Evolutionary conservation across 2,888 invertebrate species (phyloP).

Genomic region (Chrysomela aeneicollis): DNA sequence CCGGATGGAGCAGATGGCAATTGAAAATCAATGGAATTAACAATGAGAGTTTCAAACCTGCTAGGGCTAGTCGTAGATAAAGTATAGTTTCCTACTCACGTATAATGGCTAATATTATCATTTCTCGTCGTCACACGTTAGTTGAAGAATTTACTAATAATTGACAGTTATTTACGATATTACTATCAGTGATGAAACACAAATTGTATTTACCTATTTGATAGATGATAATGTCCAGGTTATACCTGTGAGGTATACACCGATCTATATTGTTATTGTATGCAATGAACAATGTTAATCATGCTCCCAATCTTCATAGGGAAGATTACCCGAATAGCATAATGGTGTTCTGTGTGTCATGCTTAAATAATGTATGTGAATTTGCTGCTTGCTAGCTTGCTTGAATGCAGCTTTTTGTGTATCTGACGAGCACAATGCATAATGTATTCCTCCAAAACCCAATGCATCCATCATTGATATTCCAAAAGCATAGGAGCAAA

Average conservation of each 20-base stretch:
- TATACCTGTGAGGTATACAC: too few species aligned
- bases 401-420: background rate
- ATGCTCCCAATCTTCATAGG: background rate
- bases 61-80: too few species aligned
- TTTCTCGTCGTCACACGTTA: too few species aligned
- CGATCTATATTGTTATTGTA: background rate
- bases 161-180: too few species aligned
- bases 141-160: too few species aligned
- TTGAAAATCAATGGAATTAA: too few species aligned
- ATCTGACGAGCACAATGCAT: background rate
- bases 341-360: background rate
- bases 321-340: background rate
- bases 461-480: background rate
- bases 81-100: too few species aligned
- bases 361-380: background rate
- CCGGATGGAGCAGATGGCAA: too few species aligned
- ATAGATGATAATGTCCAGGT: background rate
- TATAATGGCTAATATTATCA: too few species aligned
- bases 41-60: too few species aligned
- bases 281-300: background rate
- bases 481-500: background rate
- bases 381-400: background rate
- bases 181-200: background rate
- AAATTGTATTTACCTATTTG: background rate
- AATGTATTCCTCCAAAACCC: background rate